Base-by-base conservation (phyloP, 2,888 invertebrate genomes). In the Drosophila merina region DNA sequence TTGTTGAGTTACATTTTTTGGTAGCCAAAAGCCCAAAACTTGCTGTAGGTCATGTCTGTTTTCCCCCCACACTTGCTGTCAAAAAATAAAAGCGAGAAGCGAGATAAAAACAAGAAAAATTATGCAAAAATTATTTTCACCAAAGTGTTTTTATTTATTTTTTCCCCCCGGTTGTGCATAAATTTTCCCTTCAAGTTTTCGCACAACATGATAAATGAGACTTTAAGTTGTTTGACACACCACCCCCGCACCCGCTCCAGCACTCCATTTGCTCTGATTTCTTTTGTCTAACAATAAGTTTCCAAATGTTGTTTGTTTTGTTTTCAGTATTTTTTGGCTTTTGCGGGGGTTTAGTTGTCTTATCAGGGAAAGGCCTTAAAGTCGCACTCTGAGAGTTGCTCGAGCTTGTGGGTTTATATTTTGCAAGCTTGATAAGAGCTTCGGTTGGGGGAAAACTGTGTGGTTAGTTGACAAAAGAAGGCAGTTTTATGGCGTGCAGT, bases 31-130 rank as follows among this genome's bases (percentile, higher is more conserved):
- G 48, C 88, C 64, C 64, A 45, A 64, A 64, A 60, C 51, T 89
- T 89, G 89, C 78, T 89, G 84, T 90, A 89, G 89, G 89, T 89
- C 89, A 89, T 88, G 89, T 86, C 86, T 79, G 68, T 48, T 25
- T 44, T 26, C 20, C 66, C 25, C 52, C 28, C 54, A 8, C 5
- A 4, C 47, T 45, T n/a, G 42, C 44, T 47, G 51, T 8, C 12
- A 2, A 45, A 12, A 38, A 40, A 45, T 26, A 38, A 33, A 28
- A 47, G 47, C 50, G 45, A 44, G 36, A 36, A n/a, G 45, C 20
- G 20, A 20, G 20, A 20, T 20, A n/a, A 44, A 42, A 58, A 49
- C 47, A 9, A 14, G 59, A 64, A 63, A 51, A 80, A 85, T 82
- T 80, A 88, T 82, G 76, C 80, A 85, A 82, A 83, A 82, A 80